A percentile compares a stretch with the other conserved stretches of the same genome.
Evolutionary conservation across 2,797 vertebrate genomes (phyloP).

Genomic region (Gambusia yucatana): DNA sequence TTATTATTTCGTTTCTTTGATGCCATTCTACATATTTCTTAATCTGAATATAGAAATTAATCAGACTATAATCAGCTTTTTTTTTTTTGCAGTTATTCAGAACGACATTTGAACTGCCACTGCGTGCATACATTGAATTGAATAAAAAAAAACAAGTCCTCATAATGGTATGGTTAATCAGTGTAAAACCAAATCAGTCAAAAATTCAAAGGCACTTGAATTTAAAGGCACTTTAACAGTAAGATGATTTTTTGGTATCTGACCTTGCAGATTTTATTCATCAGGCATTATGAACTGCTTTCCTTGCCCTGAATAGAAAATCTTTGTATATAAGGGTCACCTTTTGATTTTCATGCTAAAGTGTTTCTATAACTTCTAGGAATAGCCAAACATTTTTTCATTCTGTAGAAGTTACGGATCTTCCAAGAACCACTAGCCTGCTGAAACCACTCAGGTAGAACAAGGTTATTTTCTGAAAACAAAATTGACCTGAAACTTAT

Average conservation of each 20-base stretch:
- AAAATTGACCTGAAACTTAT: conserved; percentile 16
- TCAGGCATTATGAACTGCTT: neutral
- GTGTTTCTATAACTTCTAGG: conserved; percentile 6
- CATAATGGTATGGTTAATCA: neutral
- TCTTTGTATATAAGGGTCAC: conserved; percentile 16
- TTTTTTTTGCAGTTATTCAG: too few relatives aligned
- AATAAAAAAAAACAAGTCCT: neutral
- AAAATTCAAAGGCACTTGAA: neutral
- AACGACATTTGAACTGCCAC: too few relatives aligned
- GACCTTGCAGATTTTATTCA: neutral
- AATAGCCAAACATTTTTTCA: conserved; percentile 15
- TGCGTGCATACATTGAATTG: too few relatives aligned
- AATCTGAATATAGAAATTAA: too few relatives aligned
- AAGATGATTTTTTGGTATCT: neutral
- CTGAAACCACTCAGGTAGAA: conserved; percentile 17
- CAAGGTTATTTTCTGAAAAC: conserved; percentile 30
- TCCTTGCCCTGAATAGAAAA: neutral
- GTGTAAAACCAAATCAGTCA: neutral
- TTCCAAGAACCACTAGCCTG: conserved; percentile 39
- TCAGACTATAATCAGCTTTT: too few relatives aligned
- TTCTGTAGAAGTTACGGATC: conserved; percentile 4
- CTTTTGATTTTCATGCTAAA: conserved; percentile 13
- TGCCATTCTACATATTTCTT: too few relatives aligned
- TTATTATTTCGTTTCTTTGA: too few relatives aligned
- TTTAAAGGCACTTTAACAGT: too few relatives aligned